These are phyloP conservation scores for Grallaria varia DNA, from an alignment of 2,113 vertebrate species.

Conservation along the genomic window DNA sequence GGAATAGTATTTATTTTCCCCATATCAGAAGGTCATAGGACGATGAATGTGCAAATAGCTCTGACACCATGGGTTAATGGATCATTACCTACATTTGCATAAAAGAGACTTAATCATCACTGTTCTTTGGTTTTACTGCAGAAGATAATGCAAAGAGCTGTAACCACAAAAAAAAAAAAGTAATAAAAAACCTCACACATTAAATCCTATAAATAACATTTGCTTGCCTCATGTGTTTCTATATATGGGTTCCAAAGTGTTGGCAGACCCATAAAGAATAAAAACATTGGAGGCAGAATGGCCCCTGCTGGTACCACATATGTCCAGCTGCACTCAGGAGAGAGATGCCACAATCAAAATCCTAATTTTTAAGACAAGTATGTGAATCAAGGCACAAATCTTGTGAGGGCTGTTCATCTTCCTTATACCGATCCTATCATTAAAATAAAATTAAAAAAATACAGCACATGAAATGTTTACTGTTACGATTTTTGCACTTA, in stretches of 20 bases:
- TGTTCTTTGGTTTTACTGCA: not conserved
- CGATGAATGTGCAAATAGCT: not conserved
- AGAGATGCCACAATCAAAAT: not conserved
- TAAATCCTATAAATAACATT: conserved; percentile 18
- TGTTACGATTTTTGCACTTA: not conserved
- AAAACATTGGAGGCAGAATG: not conserved
- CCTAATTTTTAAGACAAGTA: not conserved
- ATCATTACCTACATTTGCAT: not conserved
- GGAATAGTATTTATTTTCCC: not conserved
- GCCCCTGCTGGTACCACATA: not conserved
- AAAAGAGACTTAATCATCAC: not conserved
- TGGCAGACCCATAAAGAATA: not conserved
- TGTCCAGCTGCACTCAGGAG: not conserved
- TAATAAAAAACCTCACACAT: not conserved
- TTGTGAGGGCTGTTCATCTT: not conserved
- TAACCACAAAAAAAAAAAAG: not conserved
- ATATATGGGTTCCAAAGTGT: not conserved
- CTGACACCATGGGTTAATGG: not conserved
- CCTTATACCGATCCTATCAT: not conserved
- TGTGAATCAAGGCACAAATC: not conserved
- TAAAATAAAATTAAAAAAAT: not conserved
- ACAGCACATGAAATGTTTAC: not conserved
- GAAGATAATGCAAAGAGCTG: not conserved
- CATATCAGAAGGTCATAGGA: not conserved
- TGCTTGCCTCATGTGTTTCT: not conserved